These are phyloP conservation scores for Hedya salicella DNA, from an alignment of 2,888 invertebrate genomes.

Conservation along the genomic window DNA sequence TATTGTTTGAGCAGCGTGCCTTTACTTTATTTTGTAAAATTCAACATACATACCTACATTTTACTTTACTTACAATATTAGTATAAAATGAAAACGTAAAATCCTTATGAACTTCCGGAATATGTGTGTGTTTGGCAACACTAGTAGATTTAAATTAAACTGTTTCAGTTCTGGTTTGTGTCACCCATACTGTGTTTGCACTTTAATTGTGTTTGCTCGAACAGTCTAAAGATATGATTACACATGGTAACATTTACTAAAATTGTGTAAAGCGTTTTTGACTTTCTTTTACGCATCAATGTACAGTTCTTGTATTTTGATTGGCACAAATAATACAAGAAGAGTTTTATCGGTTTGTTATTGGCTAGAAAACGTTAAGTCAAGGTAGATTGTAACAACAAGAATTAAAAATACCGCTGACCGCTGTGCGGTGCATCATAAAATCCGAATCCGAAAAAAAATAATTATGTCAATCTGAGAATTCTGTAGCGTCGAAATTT, in stretches of 20 bases:
- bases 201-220: neutral
- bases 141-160: neutral
- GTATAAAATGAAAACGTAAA: neutral
- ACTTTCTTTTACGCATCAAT: too few relatives aligned
- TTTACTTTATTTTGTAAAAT: too few relatives aligned
- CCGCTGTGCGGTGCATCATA: neutral
- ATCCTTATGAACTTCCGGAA: neutral
- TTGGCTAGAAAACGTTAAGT: constrained; percentile 7
- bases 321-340: constrained; percentile 4
- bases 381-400: neutral
- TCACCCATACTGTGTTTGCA: neutral
- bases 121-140: constrained; percentile 1
- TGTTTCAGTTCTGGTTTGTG: neutral
- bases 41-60: too few relatives aligned
- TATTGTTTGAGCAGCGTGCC: too few relatives aligned
- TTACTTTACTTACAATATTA: too few relatives aligned
- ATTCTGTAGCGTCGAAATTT: constrained; percentile 65
- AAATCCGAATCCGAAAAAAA: constrained; percentile 16
- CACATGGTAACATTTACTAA: constrained; percentile 4
- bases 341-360: neutral
- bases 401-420: neutral
- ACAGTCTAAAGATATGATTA: neutral
- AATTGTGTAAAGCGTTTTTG: too few relatives aligned
- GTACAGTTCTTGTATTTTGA: neutral
- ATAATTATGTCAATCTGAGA: constrained; percentile 43